These are phyloP conservation scores for Epinotia bilunana DNA, from an alignment of 2,888 invertebrate genomes.

Conservation along the genomic window DNA sequence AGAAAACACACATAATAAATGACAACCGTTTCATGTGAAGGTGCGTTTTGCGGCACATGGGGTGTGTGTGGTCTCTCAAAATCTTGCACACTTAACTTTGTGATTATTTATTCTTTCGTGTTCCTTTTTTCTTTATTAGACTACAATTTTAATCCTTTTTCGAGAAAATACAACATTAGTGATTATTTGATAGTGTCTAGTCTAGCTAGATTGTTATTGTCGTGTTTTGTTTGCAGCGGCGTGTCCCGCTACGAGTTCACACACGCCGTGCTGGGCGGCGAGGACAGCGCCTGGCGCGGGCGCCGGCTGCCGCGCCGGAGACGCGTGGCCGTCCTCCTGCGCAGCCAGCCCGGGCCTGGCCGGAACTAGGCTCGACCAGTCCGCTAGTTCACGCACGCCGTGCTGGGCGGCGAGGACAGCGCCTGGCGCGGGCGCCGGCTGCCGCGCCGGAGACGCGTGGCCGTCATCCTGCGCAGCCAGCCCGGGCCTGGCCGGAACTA, in stretches of 20 bases:
- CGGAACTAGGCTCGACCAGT: conserved; percentile 3
- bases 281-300: conserved; percentile 77
- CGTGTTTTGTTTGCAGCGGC: conserved; percentile 81
- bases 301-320: conserved; percentile 55
- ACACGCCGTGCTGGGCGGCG: conserved; percentile 91
- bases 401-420: conserved; percentile 85
- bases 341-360: conserved; percentile 57
- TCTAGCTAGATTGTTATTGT: no score
- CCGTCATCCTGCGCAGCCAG: conserved; percentile 64
- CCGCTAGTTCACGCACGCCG: conserved; percentile 92
- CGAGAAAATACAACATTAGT: no score
- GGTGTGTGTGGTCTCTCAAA: no score
- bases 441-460: conserved; percentile 61
- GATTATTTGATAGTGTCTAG: not conserved
- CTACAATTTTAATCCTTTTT: no score
- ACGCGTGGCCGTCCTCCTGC: conserved; percentile 67
- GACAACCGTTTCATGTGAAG: no score
- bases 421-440: conserved; percentile 60
- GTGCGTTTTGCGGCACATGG: no score
- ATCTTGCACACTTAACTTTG: no score
- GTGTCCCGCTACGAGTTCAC: conserved; percentile 93
- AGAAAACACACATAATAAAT: no score
- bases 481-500: conserved; percentile 52
- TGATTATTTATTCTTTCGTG: no score
- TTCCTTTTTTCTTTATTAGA: no score